Base-by-base conservation (phyloP, 2,797 vertebrate genomes). In the Gymnopithys bicolor region DNA sequence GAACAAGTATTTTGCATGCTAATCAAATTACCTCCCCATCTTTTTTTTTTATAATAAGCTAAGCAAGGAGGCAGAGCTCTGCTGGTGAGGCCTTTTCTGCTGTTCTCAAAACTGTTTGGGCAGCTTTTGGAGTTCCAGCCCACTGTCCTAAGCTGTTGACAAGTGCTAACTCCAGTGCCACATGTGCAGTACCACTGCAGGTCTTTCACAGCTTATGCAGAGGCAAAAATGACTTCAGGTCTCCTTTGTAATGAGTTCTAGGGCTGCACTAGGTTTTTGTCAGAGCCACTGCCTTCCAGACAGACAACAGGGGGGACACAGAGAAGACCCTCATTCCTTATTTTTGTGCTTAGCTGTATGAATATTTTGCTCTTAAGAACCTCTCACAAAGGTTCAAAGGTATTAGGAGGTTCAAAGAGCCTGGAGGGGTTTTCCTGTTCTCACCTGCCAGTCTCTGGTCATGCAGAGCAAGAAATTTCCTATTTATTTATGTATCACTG, bases 1-100 rank as follows among this genome's bases (percentile, higher is more conserved):
- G 58, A 83, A 85, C 66, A 89, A 82, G 45, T 84, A 87, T 79
- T 95, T 79, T 90, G 84, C 77, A 84, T 52, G 1, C 70, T 92
- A 94, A 96, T 93, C 84, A 92, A 93, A 90, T 83, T 69, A 89
- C 39, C 55, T 79, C 67, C 84, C 74, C 67, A 21, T 76, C 84
- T 90, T 93, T 80, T 70, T 70, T 90, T 89, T 53, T 82, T 77
- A 45, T 45, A 87, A 87, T 64, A 77, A 92, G 68, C 84, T 70
- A 43, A 89, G 94, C 77, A 79, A 91, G 37, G 49, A 87, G 59
- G 55, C 43, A 84, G 43, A 93, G 30, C 58, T 92, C 9, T 81
- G 22, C 5, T n/a, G 39, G n/a, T 45, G 24, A 82, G 45, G 63
- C 19, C 2, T 74, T 90, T 82, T 32, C 78, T 85, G 52, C 77